Base-by-base conservation (phyloP, 2,113 vertebrate species). In the Nibea coibor region DNA sequence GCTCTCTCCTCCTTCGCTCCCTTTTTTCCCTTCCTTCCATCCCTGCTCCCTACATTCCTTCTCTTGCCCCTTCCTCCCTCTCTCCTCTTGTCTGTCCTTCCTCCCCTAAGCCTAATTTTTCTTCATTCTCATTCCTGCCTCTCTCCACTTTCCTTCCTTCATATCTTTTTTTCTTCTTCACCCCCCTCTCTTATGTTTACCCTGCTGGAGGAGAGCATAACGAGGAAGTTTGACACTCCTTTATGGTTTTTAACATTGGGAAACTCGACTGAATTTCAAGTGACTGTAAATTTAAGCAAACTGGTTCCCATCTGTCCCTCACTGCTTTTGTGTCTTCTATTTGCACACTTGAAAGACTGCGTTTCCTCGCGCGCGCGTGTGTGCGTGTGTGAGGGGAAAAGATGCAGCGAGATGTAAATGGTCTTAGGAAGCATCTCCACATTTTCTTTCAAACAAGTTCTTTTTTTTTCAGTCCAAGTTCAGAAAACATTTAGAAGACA, bases 191-290 rank as follows among this genome's bases (percentile, higher is more conserved):
- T 31, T 58, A 28, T 85, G 84, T 90, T 89, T 87, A 79, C 83
- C 74, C 82, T 82, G 90, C 87, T 78, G 78, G 80, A 74, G 80
- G 86, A 84, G 88, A 83, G 84, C 75, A 84, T 75, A 83, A 89
- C 68, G 63, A 91, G 90, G 75, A 87, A 81, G 77, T 87, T 82
- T 92, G 90, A 92, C 90, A 70, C 78, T 78, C 75, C 72, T 91
- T 91, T 89, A 84, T 70, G 45, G 24, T 82, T 90, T 91, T 84
- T 93, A 86, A 86, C 78, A 73, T 84, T 9, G 84, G 63, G 73
- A 84, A 89, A 89, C 67, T 80, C 78, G 11, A 89, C 82, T 78
- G 83, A 85, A 86, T 89, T 90, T 83, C 66, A 84, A 70, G 72
- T 70, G 80, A 87, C 81, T 80, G 72, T 74, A 76, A 81, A 86